phyloP scores from a whole-genome alignment of 1,140 invertebrate genomes.

The Conus betulinus region DNA sequence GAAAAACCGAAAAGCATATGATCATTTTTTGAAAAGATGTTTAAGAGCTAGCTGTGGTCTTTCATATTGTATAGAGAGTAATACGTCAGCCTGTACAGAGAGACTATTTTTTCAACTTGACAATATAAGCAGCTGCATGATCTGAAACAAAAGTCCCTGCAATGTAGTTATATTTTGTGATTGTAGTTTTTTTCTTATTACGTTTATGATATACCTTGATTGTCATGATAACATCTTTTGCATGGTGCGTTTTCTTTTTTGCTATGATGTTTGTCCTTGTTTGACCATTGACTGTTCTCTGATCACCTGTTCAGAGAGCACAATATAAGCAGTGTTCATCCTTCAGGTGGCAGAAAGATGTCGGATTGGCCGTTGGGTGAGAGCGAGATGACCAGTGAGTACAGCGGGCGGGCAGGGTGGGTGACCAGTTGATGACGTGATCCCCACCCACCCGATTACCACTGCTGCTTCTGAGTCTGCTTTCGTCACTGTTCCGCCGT shows the following conservation, averaged over 20 bases:
- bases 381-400: not conserved
- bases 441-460: slow-evolving; percentile 5
- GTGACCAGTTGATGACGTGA: not conserved
- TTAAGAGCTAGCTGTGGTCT: no score
- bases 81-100: no score
- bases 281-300: not conserved
- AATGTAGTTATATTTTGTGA: no score
- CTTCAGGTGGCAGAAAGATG: not conserved
- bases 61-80: no score
- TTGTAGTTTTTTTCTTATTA: no score
- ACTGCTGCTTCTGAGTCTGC: not conserved
- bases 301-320: not conserved
- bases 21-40: no score
- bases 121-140: no score
- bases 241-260: not conserved
- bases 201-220: no score
- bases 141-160: no score
- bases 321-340: not conserved
- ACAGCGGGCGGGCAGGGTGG: not conserved
- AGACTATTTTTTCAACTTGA: no score
- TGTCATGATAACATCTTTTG: not conserved
- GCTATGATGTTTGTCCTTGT: not conserved
- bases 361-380: not conserved
- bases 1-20: no score
- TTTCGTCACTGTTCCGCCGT: not conserved